These are phyloP conservation scores for Pseudoips prasinana DNA, from an alignment of 2,888 invertebrate genomes.

Conservation along the genomic window DNA sequence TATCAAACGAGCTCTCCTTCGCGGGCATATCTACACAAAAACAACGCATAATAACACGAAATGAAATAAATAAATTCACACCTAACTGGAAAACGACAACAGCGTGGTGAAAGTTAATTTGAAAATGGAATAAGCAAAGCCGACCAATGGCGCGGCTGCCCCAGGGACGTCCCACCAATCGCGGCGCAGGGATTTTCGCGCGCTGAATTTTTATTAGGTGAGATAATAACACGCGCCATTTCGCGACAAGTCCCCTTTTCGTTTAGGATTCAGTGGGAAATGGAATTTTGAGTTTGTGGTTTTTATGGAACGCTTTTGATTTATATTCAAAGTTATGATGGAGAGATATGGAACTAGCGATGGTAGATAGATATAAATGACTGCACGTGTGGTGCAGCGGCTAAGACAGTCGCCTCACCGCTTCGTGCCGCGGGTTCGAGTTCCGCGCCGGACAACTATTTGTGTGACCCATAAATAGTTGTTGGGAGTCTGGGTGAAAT, in stretches of 20 bases:
- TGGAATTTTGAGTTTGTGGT: not conserved
- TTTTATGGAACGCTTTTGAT: not conserved
- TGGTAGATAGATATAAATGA: too few species aligned
- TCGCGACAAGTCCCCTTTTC: constrained; percentile 71
- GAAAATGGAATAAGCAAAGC: constrained; percentile 77
- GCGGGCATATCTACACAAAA: constrained; percentile 27
- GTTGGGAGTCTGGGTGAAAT: too few species aligned
- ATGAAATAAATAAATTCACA: constrained; percentile 62
- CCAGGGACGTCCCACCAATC: constrained; percentile 68
- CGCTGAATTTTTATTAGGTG: constrained; percentile 81
- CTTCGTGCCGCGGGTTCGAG: too few species aligned
- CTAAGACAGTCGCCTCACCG: too few species aligned
- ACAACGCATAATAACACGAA: constrained; percentile 49
- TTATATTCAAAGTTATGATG: too few species aligned
- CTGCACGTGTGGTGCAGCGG: too few species aligned
- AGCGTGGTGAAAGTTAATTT: constrained; percentile 80
- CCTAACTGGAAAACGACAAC: constrained; percentile 59
- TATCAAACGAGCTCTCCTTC: too few species aligned
- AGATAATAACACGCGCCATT: constrained; percentile 78
- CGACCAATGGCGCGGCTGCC: constrained; percentile 65
- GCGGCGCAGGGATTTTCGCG: constrained; percentile 70
- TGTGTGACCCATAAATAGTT: too few species aligned
- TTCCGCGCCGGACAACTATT: too few species aligned
- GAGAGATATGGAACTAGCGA: too few species aligned
- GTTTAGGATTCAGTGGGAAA: constrained; percentile 40